Evolutionary conservation across 2,888 invertebrate species (phyloP).

Genomic region (Parapristionchus giblindavisi): DNA sequence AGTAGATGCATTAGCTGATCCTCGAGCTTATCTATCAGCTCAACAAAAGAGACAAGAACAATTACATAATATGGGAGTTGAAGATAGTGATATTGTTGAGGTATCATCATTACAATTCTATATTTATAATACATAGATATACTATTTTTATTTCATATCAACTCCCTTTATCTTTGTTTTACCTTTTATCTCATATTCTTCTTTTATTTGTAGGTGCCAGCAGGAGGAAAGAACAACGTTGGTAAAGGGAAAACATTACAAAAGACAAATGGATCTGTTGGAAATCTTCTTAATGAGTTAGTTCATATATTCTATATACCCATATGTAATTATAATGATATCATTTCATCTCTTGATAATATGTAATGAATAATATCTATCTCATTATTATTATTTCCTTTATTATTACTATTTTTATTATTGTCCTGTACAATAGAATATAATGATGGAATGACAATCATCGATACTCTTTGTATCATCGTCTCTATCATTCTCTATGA

Average conservation of each 20-base stretch:
- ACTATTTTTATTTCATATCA: not conserved
- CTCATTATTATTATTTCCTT: too few relatives aligned
- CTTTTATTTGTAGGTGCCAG: constrained; percentile 33
- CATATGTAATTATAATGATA: too few relatives aligned
- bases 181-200: too few relatives aligned
- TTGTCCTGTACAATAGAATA: too few relatives aligned
- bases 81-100: constrained; percentile 66
- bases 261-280: constrained; percentile 43
- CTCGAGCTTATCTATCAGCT: constrained; percentile 87
- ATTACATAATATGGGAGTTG: constrained; percentile 67
- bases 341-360: too few relatives aligned
- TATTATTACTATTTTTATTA: too few relatives aligned
- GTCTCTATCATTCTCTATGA: not conserved
- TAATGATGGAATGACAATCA: too few relatives aligned
- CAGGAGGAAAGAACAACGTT: constrained; percentile 34
- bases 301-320: constrained; percentile 16
- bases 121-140: not conserved
- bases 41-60: constrained; percentile 73
- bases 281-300: constrained; percentile 46
- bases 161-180: not conserved
- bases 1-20: constrained; percentile 96
- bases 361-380: too few relatives aligned
- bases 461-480: not conserved
- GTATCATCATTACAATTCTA: constrained; percentile 36
- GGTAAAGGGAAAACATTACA: constrained; percentile 42